Evolutionary conservation across 2,113 vertebrate genomes (phyloP).

Genomic region (Corythornis madagascariensis): DNA sequence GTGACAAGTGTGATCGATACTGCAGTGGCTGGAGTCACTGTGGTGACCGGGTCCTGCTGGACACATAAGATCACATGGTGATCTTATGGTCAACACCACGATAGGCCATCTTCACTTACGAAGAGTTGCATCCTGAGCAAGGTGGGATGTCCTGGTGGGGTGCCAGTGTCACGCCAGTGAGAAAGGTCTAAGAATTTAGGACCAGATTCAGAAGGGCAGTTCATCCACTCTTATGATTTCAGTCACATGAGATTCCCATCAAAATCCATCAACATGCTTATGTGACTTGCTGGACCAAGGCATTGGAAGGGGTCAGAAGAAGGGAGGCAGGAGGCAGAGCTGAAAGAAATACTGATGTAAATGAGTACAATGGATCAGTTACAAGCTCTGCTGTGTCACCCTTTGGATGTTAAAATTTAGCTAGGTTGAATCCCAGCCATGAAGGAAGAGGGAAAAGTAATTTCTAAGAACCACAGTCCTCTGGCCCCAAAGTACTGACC

Average conservation of each 20-base stretch:
- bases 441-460: background rate
- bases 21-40: fast-evolving
- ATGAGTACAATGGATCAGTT: background rate
- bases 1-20: fast-evolving
- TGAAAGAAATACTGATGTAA: background rate
- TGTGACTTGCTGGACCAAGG: background rate
- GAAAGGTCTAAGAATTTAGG: background rate
- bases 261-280: fast-evolving
- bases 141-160: background rate
- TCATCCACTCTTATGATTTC: background rate
- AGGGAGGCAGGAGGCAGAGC: background rate
- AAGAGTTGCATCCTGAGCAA: background rate
- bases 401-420: background rate
- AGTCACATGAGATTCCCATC: background rate
- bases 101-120: background rate
- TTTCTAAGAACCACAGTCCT: background rate
- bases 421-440: background rate
- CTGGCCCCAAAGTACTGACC: background rate
- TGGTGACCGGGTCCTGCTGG: fast-evolving
- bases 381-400: background rate
- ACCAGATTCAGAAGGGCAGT: background rate
- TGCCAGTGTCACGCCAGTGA: background rate
- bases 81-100: background rate
- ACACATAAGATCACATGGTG: too few species aligned
- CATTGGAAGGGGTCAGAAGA: background rate